Evolutionary conservation across 2,113 vertebrate genomes (phyloP), one percentile per base, ranked within the genome.

Genomic region (Parotia lawesii): DNA sequence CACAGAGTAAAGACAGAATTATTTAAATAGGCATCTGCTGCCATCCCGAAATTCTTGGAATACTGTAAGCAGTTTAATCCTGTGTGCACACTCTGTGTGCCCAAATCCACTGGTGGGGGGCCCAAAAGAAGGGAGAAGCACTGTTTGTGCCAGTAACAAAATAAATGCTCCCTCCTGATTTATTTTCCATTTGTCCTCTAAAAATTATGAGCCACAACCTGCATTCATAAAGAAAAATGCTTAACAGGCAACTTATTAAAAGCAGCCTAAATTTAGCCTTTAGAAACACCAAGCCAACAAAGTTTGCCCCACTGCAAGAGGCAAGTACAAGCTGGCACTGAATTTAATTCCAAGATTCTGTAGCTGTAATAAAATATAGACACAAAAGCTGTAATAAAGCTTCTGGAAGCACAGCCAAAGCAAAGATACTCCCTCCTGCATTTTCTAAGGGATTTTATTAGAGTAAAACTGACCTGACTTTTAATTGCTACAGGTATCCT

Each of bases 1-100:
- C 65, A 47, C 25, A 50, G 21, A 85, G 35, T 4, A 67, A 87
- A 85, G 50, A 27, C 31, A 87, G 67, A 90, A 90, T 89, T 84
- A 81, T 81, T 90, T 35, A 66, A 85, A 85, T 8, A 83, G 28
- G 71, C 60, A 90, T 58, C 79, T 90, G 85, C 70, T 89, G 57
- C 61, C 87, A 82, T 37, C 45, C 38, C 31, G 2, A 65, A 73
- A 50, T 75, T 88, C 69, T 24, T 77, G 69, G 74, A 40, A 31
- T 28, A 35, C 28, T 56, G 10, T 7, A 35, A 70, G 64, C 23
- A 86, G 25, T 54, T 70, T 38, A 88, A 35, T 90, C n/a, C 54
- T 40, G 8, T 22, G 23, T 33, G 45, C 17, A 28, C 1, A 4
- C 33, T 61, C 22, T 5, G 0, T 3, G 18, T 5, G 2, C 42